Conservation (phyloP, 2,888 invertebrate genomes). For the Meiosimyza platycephala region DNA sequence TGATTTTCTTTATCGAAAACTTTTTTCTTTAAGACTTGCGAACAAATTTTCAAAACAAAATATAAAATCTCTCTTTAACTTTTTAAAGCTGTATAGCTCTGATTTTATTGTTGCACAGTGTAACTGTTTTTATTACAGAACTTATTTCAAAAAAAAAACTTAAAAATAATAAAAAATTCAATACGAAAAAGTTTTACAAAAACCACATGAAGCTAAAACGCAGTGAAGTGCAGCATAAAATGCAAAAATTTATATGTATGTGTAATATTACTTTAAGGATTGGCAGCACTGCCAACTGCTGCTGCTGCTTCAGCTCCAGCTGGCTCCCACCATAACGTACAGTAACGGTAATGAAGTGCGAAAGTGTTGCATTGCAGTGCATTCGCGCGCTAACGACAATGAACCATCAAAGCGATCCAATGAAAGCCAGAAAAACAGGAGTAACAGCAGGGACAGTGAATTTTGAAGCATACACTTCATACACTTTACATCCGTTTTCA, state of each 20-base stretch:
- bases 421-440: not conserved
- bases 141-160: too few relatives aligned
- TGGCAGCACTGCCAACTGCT: conserved; percentile 1
- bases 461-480: not conserved
- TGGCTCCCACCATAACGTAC: not conserved
- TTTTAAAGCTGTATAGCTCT: too few relatives aligned
- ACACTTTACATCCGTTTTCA: not conserved
- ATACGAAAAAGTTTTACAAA: not conserved
- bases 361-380: conserved; percentile 31
- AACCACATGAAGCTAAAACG: not conserved
- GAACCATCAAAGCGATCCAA: conserved; percentile 39
- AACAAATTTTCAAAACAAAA: too few relatives aligned
- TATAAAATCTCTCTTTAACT: too few relatives aligned
- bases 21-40: too few relatives aligned
- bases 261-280: too few relatives aligned
- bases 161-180: too few relatives aligned
- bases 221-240: not conserved
- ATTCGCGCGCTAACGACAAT: conserved; percentile 37
- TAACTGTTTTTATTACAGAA: too few relatives aligned
- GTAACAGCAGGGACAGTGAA: not conserved
- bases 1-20: too few relatives aligned
- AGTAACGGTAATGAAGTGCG: conserved; percentile 1
- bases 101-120: too few relatives aligned
- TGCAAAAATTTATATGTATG: not conserved
- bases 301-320: not conserved